Evolutionary conservation across 1,140 invertebrate genomes (phyloP).

Genomic region (Apolygus lucorum): DNA sequence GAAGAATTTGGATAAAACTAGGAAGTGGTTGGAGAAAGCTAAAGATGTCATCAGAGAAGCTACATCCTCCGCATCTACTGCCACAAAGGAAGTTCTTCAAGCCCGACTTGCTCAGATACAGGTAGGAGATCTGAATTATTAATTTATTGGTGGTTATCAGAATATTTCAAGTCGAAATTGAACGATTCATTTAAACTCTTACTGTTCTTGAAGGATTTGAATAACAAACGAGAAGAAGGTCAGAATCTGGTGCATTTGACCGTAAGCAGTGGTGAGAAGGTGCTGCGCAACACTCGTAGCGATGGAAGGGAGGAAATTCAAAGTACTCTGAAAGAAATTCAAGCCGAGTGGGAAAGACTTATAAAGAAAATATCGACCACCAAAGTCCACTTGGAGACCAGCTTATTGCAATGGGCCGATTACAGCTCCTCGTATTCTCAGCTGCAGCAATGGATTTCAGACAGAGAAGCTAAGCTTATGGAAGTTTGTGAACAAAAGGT

Average conservation of each 20-base stretch:
- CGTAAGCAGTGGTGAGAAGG: constrained; percentile 88
- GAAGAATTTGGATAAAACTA: constrained; percentile 66
- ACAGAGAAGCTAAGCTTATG: constrained; percentile 87
- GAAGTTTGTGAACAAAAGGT: constrained; percentile 79
- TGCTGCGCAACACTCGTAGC: constrained; percentile 73
- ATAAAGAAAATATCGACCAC: constrained; percentile 86
- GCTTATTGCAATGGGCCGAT: constrained; percentile 88
- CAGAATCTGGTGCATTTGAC: constrained; percentile 82
- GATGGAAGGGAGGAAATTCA: constrained; percentile 84
- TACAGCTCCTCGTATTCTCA: constrained; percentile 86
- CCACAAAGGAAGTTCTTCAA: constrained; percentile 75
- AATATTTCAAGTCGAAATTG: too few relatives aligned
- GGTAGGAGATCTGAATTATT: too few relatives aligned
- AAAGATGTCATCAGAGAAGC: constrained; percentile 73
- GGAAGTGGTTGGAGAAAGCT: constrained; percentile 80
- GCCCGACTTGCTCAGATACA: constrained; percentile 60
- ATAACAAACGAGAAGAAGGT: constrained; percentile 78
- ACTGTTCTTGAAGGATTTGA: constrained; percentile 52
- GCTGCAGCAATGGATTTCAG: constrained; percentile 89
- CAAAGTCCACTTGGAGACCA: constrained; percentile 86
- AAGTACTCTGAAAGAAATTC: constrained; percentile 77
- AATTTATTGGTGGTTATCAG: too few relatives aligned
- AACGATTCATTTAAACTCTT: too few relatives aligned
- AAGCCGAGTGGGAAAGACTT: constrained; percentile 85
- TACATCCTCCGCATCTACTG: constrained; percentile 58